A percentile compares a stretch with the other conserved stretches of the same genome.
phyloP scores from a whole-genome alignment of 2,888 invertebrate genomes.

The Scaptomyza caliginosa region DNA sequence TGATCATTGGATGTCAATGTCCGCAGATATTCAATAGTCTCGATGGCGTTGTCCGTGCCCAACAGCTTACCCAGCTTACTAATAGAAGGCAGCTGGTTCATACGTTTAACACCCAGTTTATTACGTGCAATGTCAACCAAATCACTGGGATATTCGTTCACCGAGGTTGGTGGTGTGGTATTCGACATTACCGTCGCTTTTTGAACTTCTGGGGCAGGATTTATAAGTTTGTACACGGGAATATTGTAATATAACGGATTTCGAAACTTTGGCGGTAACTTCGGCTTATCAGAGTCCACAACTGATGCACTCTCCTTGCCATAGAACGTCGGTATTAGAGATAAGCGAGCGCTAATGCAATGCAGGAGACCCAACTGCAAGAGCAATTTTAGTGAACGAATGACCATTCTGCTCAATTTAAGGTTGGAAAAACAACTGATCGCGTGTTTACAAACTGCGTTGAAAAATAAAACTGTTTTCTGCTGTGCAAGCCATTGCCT shows the following conservation, averaged over 20 bases:
- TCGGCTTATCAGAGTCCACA: conserved; percentile 54
- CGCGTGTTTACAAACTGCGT: neutral
- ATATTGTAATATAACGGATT: conserved; percentile 61
- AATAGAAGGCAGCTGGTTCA: conserved; percentile 74
- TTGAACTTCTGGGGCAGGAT: conserved; percentile 15
- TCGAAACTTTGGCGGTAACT: conserved; percentile 36
- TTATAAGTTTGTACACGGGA: conserved; percentile 63
- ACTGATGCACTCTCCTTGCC: conserved; percentile 67
- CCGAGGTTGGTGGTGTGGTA: conserved; percentile 14
- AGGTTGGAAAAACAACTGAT: conserved; percentile 62
- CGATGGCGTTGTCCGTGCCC: conserved; percentile 68
- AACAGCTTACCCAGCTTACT: conserved; percentile 74
- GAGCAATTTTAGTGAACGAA: conserved; percentile 25
- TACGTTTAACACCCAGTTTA: conserved; percentile 72
- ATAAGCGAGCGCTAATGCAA: conserved; percentile 34
- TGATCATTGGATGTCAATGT: conserved; percentile 70
- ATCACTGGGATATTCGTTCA: conserved; percentile 74
- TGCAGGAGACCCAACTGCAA: conserved; percentile 50
- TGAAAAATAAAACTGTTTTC: neutral
- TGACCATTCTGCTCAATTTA: conserved; percentile 44
- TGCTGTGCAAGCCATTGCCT: neutral
- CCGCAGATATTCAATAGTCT: conserved; percentile 78
- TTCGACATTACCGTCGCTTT: conserved; percentile 21
- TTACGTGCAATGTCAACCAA: conserved; percentile 73
- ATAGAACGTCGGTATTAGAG: conserved; percentile 52